Evolutionary conservation across 2,888 invertebrate genomes (phyloP), one percentile per base, ranked within the genome.

Genomic region (Hyppa rectilinea): DNA sequence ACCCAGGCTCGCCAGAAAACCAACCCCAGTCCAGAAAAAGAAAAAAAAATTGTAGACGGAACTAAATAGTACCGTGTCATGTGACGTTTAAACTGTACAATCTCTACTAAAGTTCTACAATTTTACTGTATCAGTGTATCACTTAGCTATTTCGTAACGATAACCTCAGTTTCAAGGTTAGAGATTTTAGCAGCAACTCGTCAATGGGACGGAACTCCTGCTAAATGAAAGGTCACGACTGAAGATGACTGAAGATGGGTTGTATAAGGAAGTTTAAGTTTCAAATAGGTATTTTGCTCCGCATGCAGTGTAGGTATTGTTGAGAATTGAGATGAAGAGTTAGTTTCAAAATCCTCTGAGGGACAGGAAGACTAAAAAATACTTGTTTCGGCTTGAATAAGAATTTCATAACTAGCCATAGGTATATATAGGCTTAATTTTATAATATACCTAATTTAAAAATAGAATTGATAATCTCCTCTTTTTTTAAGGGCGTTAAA

Each of bases 171-270:
- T 71, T 69, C 90, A 92, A 94, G 94, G 95, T 85, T 88, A 72
- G 43, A 62, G 55, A 88, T 93, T 92, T 95, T 95, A 95, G 94
- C 95, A 86, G 86, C 78, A 81, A 83, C 85, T 82, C 87, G 94
- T 86, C 87, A 94, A 92, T 74, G 67, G 71, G 71, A 60, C 72
- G 88, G 88, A 89, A 90, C 85, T 83, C 75, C 66, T 78, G 82
- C 82, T 94, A 94, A 94, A 88, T 75, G 81, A 70, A 71, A 85
- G 77, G 83, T 91, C 94, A 94, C 93, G 94, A 86, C 52, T 68
- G 52, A 31, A 64, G 50, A 68, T 56, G 94, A 86, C 52, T 68
- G 52, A 31, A 64, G 50, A 68, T 56, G n/a, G 31, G 3, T 43
- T 36, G 29, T 10, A 12, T 38, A 31, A 29, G 60, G 29, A 68